These are phyloP conservation scores for Synodontis membranacea DNA, from an alignment of 2,113 vertebrate species.

Conservation along the genomic window DNA sequence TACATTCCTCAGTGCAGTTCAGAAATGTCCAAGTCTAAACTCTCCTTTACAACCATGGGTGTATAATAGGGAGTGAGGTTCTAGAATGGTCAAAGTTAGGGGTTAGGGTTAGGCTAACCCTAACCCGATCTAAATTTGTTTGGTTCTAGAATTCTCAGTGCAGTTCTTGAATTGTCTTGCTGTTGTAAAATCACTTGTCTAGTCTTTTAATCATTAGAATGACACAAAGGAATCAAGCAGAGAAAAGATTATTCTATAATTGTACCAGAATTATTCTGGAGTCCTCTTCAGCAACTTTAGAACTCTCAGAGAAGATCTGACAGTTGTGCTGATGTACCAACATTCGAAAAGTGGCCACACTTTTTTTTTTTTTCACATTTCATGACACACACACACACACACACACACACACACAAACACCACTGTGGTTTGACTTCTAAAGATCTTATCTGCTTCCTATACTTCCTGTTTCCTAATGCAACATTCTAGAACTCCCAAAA, in stretches of 20 bases:
- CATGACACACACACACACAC: conserved; percentile 32
- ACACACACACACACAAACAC: conserved; percentile 40
- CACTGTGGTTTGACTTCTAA: conserved; percentile 36
- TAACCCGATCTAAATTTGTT: no score
- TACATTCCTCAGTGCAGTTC: no score
- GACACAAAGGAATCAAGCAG: background rate
- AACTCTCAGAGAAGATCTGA: background rate
- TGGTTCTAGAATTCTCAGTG: background rate
- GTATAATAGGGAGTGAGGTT: no score
- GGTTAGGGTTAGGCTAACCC: no score
- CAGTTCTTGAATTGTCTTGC: background rate
- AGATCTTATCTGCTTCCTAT: conserved; percentile 47
- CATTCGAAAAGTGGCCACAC: background rate
- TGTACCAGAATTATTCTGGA: background rate
- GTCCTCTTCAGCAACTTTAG: background rate
- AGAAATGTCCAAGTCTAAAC: no score
- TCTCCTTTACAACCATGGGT: no score
- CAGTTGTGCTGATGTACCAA: background rate
- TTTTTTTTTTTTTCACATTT: background rate
- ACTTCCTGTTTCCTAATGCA: conserved; percentile 42
- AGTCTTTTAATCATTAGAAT: background rate
- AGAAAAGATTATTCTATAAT: background rate
- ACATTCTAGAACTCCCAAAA: conserved; percentile 59
- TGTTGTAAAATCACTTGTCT: background rate
- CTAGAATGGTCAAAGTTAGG: no score